Base-by-base conservation (phyloP, 2,113 vertebrate species). In the Pongo pygmaeus region DNA sequence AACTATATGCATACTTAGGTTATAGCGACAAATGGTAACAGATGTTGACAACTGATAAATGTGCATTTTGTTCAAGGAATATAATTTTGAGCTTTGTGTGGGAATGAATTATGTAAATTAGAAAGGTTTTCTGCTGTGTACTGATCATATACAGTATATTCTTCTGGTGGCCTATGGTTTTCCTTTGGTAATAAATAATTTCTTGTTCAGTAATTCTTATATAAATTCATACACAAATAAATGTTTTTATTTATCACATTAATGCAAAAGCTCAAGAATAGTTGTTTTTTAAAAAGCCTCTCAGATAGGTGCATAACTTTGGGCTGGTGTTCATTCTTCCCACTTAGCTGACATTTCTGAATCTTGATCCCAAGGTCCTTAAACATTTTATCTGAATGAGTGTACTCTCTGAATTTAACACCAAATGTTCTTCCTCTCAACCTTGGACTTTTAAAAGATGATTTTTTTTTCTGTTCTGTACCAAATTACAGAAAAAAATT, bases 151-250 rank as follows among this genome's bases (percentile, higher is more conserved):
- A 61, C 75, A 38, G 78, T 77, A 74, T 3, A 81, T 27, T 96
- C 50, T 84, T 96, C 70, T 32, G 30, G 43, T 72, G 61, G 25
- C 38, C 79, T 79, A 72, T 10, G 50, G 30, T 81, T 87, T 89
- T 38, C 57, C 32, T 92, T 93, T 72, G 94, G 9, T 72, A 92
- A 38, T 72, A 91, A 89, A 38, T 55, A 50, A 72, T 90, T 96
- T 92, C 84, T 89, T 89, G 17, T 72, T 92, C 13, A 84, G 35
- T 74, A 57, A 77, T 84, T 92, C 77, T 95, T 79, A 85, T 1
- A 84, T 32, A 87, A 95, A 84, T 84, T 52, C 46, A 81, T 92
- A 93, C 96, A 35, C 79, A 87, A 93, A 95, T 94, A 20, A n/a
- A 18, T 46, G 17, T 32, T 96, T 97, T 89, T 25, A 55, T 61